Conservation (phyloP, 2,888 invertebrate genomes). For the Rotaria macrura region DNA sequence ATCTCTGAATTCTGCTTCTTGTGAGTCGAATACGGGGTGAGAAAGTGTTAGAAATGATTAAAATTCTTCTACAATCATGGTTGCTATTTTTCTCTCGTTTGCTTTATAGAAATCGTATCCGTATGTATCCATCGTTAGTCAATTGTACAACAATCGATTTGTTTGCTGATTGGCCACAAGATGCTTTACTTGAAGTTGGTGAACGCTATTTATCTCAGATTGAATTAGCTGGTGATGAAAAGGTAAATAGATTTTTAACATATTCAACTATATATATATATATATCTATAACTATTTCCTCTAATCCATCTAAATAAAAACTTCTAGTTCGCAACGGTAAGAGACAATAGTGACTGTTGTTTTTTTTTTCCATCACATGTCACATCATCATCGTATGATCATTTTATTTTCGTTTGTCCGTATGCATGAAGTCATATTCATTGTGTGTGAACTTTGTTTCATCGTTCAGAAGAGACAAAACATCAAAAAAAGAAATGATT, state of each 20-base stretch:
- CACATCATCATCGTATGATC: neutral
- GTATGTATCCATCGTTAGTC: constrained; percentile 75
- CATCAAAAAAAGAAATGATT: too few species aligned
- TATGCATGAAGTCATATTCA: neutral
- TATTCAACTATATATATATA: neutral
- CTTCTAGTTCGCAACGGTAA: constrained; percentile 12
- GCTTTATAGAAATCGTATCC: constrained; percentile 60
- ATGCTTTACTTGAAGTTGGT: constrained; percentile 77
- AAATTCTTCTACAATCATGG: too few species aligned
- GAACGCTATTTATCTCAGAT: constrained; percentile 60
- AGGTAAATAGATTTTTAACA: constrained; percentile 20
- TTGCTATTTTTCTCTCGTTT: neutral
- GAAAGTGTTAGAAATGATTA: too few species aligned
- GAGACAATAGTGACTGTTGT: neutral
- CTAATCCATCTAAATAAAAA: neutral
- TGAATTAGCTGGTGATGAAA: constrained; percentile 25
- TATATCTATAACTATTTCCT: neutral
- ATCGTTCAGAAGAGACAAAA: too few species aligned
- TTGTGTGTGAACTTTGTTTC: neutral
- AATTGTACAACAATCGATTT: constrained; percentile 79
- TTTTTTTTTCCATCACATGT: neutral
- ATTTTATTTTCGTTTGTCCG: neutral
- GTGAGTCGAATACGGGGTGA: too few species aligned
- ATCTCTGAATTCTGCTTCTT: too few species aligned
- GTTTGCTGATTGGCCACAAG: constrained; percentile 77